A percentile compares a stretch with the other conserved stretches of the same genome.
These are phyloP conservation scores for Cosmia trapezina DNA, from an alignment of 2,888 invertebrate species.

Conservation along the genomic window DNA sequence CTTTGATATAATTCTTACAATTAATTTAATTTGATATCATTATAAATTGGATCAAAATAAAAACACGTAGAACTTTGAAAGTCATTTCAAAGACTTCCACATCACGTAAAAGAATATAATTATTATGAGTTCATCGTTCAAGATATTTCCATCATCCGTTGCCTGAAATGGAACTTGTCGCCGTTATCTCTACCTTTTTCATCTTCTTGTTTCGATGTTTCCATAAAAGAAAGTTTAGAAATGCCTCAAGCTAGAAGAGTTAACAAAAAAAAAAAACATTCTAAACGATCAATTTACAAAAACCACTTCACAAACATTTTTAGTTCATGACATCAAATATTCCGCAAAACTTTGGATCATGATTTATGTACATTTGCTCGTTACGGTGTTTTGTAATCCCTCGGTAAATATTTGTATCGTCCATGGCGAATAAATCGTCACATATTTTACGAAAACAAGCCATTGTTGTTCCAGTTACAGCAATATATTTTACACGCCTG, in stretches of 20 bases:
- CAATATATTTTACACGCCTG: slow-evolving; percentile 71
- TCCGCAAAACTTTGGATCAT: slow-evolving; percentile 32
- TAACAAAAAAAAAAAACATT: background rate
- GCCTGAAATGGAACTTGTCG: background rate
- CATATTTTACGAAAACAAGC: slow-evolving; percentile 79
- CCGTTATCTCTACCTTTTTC: background rate
- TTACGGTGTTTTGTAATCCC: slow-evolving; percentile 54
- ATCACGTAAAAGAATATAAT: background rate
- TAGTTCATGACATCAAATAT: slow-evolving; percentile 31
- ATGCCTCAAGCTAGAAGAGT: background rate
- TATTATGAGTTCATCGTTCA: background rate
- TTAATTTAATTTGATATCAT: background rate
- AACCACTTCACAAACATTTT: slow-evolving; percentile 7
- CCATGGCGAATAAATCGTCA: slow-evolving; percentile 71
- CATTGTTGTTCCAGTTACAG: slow-evolving; percentile 70
- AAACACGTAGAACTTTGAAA: background rate
- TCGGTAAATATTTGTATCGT: slow-evolving; percentile 55
- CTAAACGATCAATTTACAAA: background rate
- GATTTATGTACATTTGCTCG: slow-evolving; percentile 49
- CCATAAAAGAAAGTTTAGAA: slow-evolving; percentile 1
- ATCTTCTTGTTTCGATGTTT: background rate
- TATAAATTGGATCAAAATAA: background rate
- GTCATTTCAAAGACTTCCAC: background rate
- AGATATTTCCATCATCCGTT: background rate
- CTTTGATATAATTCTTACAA: background rate